Evolutionary conservation across 2,797 vertebrate species (phyloP).

Genomic region (Balearica regulorum): DNA sequence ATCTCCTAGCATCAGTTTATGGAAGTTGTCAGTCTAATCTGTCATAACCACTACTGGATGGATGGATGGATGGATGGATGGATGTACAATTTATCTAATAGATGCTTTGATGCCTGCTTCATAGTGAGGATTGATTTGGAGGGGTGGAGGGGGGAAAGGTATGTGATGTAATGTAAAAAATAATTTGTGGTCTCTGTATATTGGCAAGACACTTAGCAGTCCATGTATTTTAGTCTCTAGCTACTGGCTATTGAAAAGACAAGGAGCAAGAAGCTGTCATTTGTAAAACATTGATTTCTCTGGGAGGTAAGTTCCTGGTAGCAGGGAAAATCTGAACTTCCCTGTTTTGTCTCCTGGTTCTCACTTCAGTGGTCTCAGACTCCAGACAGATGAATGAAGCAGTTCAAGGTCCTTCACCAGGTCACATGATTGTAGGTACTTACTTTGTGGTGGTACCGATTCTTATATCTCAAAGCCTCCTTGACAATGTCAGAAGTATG

Average conservation of each 20-base stretch:
- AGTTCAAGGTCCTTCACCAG: neutral
- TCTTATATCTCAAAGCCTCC: constrained; percentile 2
- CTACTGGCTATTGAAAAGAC: neutral
- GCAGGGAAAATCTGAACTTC: neutral
- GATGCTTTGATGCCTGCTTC: neutral
- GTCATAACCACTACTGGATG: neutral
- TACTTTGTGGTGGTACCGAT: neutral
- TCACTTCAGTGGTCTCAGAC: neutral
- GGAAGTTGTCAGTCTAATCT: neutral
- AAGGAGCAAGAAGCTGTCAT: neutral
- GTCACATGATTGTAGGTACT: neutral
- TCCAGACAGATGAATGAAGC: neutral
- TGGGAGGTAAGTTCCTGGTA: neutral
- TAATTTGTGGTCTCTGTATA: neutral
- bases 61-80: no score
- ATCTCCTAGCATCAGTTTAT: neutral
- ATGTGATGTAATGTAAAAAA: neutral
- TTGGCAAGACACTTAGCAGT: neutral
- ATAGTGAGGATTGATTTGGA: neutral
- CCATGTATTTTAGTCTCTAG: neutral
- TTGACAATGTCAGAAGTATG: neutral
- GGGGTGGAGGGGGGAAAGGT: no score
- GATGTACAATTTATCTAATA: neutral
- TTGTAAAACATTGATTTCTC: neutral
- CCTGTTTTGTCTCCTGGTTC: neutral